phyloP scores from a whole-genome alignment of 2,113 vertebrate species.

The Fregata magnificens region DNA sequence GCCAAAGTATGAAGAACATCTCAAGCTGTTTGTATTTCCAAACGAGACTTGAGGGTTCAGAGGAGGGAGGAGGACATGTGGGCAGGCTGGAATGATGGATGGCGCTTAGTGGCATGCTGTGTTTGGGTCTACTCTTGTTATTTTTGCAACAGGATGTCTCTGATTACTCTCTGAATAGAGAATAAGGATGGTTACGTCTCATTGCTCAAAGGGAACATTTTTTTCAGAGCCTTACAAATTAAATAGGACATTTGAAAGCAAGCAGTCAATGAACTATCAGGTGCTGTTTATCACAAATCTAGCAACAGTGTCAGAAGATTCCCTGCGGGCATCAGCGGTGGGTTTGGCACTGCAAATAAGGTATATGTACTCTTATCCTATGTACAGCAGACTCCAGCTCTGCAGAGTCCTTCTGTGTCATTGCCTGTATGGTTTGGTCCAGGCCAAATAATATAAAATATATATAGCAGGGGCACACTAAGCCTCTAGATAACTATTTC shows the following conservation, averaged over 20 bases:
- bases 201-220: background rate
- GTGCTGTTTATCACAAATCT: background rate
- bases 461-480: background rate
- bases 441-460: background rate
- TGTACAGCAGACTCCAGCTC: background rate
- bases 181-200: slow-evolving; percentile 7
- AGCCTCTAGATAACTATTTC: background rate
- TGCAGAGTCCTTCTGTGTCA: background rate
- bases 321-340: background rate
- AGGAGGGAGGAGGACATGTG: background rate
- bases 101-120: background rate
- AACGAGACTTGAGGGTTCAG: slow-evolving; percentile 17
- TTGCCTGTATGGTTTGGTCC: accelerated
- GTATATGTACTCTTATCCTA: background rate
- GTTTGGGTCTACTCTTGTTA: slow-evolving; percentile 19
- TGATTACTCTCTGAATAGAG: slow-evolving; percentile 30
- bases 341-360: background rate
- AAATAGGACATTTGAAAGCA: background rate
- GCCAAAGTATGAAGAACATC: background rate
- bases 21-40: slow-evolving; percentile 34
- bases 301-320: background rate
- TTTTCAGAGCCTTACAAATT: background rate
- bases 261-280: background rate
- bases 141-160: slow-evolving; percentile 47
- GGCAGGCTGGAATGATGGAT: slow-evolving; percentile 34